Evolutionary conservation across 2,797 vertebrate genomes (phyloP), one percentile per base, ranked within the genome.

Genomic region (Gymnoscopelus microlampas): DNA sequence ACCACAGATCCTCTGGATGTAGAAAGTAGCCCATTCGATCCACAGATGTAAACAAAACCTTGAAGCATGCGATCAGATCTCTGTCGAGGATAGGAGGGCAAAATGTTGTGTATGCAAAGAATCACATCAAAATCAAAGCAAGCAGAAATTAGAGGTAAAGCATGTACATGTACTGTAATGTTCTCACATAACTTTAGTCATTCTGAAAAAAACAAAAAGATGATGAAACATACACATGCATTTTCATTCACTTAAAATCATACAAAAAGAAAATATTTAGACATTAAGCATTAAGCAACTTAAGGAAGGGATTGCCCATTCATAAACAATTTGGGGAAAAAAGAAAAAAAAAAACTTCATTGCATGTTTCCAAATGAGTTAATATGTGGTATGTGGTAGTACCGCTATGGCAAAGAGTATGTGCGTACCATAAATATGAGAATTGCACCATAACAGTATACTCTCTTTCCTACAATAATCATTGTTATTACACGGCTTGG

Each of bases 71-170:
- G 88, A 79, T 92, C 90, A 91, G 80, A 84, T 53, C 90, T 89
- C 49, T 82, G 83, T 93, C 87, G 39, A 92, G 89, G 89, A 90
- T 70, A 93, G 91, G 92, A 90, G 93, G 89, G 93, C 90, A 94
- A 89, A 75, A 82, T 84, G 90, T 9, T 35, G 94, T 91, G 89
- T 89, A 91, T 93, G 92, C 88, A 90, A 88, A 88, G 89, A 88
- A 74, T 68, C 63, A 71, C 49, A 67, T 60, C 58, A 70, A 82
- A 77, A 77, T 44, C 58, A 76, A 68, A 78, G 66, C 74, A 82
- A 64, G 73, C 77, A 91, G 86, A 87, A 88, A 87, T 73, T 83
- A 90, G 80, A 83, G 84, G 81, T 70, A 91, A 87, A 91, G 87
- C 73, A 71, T 81, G 88, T 9, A 44, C 39, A 9, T 44, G 39